These are phyloP conservation scores for Leguminivora glycinivorella DNA, from an alignment of 1,140 invertebrate species.

Conservation along the genomic window DNA sequence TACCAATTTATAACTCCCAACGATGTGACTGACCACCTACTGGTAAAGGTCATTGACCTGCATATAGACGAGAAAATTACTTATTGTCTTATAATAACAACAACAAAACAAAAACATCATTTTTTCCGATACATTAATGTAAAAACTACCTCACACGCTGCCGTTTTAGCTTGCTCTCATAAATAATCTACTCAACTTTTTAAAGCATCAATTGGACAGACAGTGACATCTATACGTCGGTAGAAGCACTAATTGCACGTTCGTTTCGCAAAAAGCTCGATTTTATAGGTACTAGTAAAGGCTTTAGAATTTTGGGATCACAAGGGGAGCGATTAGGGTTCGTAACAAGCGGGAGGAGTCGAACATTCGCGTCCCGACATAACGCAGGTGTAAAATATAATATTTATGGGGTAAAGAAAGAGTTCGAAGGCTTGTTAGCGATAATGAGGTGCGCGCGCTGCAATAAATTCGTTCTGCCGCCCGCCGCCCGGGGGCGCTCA, in stretches of 20 bases:
- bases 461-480: constrained; percentile 68
- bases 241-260: neutral
- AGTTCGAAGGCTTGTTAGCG: constrained; percentile 72
- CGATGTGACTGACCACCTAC: neutral
- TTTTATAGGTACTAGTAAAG: neutral
- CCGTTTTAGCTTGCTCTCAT: constrained; percentile 2
- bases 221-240: constrained; percentile 3
- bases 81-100: neutral
- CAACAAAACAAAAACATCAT: neutral
- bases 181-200: constrained; percentile 13
- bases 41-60: neutral
- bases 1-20: neutral
- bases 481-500: constrained; percentile 68
- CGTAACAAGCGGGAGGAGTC: neutral
- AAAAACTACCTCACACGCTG: constrained; percentile 8
- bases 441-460: constrained; percentile 74
- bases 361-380: constrained; percentile 41
- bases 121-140: constrained; percentile 4
- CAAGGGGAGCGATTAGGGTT: constrained; percentile 10
- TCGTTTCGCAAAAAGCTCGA: neutral
- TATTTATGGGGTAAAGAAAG: constrained; percentile 76
- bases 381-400: constrained; percentile 76
- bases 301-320: neutral
- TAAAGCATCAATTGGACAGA: constrained; percentile 7
- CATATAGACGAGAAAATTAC: constrained; percentile 6